Base-by-base conservation (phyloP, 2,113 vertebrate genomes). In the Setophaga coronata region DNA sequence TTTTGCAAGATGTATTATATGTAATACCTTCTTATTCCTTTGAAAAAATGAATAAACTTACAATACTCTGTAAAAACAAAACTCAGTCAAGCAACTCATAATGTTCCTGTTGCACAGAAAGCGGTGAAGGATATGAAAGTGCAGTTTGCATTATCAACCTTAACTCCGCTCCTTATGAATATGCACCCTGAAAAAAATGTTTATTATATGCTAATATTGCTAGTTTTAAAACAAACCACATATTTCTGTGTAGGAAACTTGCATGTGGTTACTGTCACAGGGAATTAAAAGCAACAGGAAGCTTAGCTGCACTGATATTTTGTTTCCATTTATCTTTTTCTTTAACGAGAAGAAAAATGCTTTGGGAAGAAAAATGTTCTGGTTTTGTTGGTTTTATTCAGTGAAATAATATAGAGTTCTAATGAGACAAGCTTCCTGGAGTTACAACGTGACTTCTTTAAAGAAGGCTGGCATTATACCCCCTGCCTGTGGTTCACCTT, bases 221-320 rank as follows among this genome's bases (percentile, higher is more conserved):
- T 76, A 76, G 89, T 72, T 89, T 94, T 95, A 89, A 93, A 95
- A 94, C 74, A 95, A 95, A 91, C 73, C 18, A 10, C 72, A 19
- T 69, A 56, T 95, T 93, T 87, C 81, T 94, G 66, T 82, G 40
- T 71, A 93, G 87, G 78, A 92, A 89, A 82, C 77, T 72, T 87
- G 57, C 61, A 76, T 60, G 53, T 67, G 69, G 81, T 91, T 94
- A 40, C 45, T 82, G 69, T 91, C 89, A 69, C 12, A 42, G 48
- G 77, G 84, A 95, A 87, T 89, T 93, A 90, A 93, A 91, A 91
- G 69, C 87, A 85, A 94, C 19, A 2, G 77, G 90, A 96, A 91
- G 73, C 61, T 79, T 71, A 72, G n/a, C 65, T 91, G 64, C 70
- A 38, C n/a, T 64, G 61, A 33, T 89, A 72, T 15, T 95, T 91